phyloP scores from a whole-genome alignment of 2,888 invertebrate species.

The Sylvicola cinctus region DNA sequence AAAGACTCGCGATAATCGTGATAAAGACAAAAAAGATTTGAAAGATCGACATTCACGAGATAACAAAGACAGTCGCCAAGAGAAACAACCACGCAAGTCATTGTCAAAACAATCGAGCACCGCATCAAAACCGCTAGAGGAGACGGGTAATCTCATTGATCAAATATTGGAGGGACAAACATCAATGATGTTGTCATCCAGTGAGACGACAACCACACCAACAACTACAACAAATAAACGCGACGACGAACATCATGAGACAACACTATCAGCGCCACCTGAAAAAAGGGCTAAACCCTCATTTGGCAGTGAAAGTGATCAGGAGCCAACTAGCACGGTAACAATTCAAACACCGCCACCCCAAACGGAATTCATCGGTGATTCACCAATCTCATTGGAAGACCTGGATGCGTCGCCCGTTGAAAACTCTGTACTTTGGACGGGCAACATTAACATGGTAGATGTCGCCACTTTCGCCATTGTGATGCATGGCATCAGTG shows the following conservation, averaged over 20 bases:
- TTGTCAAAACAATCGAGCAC: constrained; percentile 5
- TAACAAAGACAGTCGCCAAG: constrained; percentile 9
- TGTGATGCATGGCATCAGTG: constrained; percentile 55
- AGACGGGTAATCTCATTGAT: constrained; percentile 19
- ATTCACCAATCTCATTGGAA: neutral
- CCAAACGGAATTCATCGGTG: constrained; percentile 6
- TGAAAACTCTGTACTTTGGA: constrained; percentile 18
- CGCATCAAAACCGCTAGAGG: constrained; percentile 7
- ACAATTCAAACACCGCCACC: constrained; percentile 35
- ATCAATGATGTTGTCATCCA: constrained; percentile 1
- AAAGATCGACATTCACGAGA: constrained; percentile 3
- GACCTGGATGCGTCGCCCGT: too few relatives aligned
- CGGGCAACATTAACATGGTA: constrained; percentile 72
- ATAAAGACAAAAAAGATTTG: constrained; percentile 8
- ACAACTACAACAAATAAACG: constrained; percentile 7
- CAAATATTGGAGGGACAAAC: constrained; percentile 17
- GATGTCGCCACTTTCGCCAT: constrained; percentile 79
- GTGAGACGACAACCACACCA: constrained; percentile 4
- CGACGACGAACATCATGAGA: constrained; percentile 4
- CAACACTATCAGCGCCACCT: constrained; percentile 4
- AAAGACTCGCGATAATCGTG: constrained; percentile 10
- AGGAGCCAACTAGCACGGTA: constrained; percentile 64
- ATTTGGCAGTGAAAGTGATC: constrained; percentile 42
- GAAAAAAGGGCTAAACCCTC: neutral
- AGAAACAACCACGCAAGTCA: constrained; percentile 9